A percentile compares a stretch with the other conserved stretches of the same genome.
phyloP scores from a whole-genome alignment of 2,888 invertebrate genomes.

The Harmothoe impar region DNA sequence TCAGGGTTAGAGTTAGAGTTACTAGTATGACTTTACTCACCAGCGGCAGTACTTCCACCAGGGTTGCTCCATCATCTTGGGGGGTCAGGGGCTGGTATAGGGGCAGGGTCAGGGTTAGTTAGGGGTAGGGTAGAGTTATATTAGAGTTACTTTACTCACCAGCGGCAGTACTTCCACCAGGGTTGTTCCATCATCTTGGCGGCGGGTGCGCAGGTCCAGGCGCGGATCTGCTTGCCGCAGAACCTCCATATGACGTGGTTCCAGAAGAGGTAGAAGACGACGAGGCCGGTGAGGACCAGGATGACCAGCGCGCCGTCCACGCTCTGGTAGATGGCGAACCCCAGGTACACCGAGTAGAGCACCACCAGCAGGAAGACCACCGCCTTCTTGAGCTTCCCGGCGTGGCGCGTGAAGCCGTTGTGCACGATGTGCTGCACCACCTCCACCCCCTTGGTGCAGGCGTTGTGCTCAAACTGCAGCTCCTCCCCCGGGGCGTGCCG shows the following conservation, averaged over 20 bases:
- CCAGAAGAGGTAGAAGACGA: constrained; percentile 45
- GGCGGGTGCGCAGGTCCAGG: neutral
- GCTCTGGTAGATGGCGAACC: neutral
- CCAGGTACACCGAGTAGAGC: constrained; percentile 21
- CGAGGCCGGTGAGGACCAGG: constrained; percentile 65
- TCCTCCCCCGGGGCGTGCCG: neutral
- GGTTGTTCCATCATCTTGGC: neutral
- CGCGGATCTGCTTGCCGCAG: constrained; percentile 21
- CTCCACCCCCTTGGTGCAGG: constrained; percentile 8
- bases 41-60: constrained; percentile 60
- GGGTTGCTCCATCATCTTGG: neutral
- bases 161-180: constrained; percentile 57
- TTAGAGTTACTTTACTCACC: too few relatives aligned
- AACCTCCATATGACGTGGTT: constrained; percentile 58
- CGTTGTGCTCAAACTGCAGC: constrained; percentile 25
- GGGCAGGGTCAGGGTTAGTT: neutral
- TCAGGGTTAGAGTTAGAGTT: neutral
- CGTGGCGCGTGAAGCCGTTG: neutral
- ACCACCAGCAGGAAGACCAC: neutral
- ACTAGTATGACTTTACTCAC: neutral
- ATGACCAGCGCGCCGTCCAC: constrained; percentile 46
- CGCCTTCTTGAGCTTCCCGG: neutral
- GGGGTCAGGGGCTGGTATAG: neutral
- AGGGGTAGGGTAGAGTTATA: neutral
- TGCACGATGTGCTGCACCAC: constrained; percentile 10